These are phyloP conservation scores for Pyrrhura leucotis DNA, from an alignment of 2,797 vertebrate species.

Conservation along the genomic window DNA sequence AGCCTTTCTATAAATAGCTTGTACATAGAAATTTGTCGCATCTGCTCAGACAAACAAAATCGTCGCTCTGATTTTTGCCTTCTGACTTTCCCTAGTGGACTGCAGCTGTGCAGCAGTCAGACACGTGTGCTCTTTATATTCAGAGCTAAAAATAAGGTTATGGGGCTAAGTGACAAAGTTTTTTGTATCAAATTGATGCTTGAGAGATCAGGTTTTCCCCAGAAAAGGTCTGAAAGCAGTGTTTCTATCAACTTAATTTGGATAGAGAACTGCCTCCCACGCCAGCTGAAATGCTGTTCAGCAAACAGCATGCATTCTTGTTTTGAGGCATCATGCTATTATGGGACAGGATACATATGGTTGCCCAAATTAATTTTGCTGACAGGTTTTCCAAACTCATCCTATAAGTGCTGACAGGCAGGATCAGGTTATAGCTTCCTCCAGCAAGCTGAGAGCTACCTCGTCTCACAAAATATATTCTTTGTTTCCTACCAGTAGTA, in stretches of 20 bases:
- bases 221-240: background rate
- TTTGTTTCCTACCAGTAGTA: accelerated
- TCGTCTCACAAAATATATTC: background rate
- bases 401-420: background rate
- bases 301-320: background rate
- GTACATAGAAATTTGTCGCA: constrained; percentile 36
- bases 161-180: background rate
- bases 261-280: background rate
- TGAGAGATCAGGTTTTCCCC: constrained; percentile 9
- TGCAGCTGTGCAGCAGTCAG: constrained; percentile 30
- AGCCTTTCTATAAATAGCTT: constrained; percentile 51
- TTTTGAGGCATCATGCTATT: background rate
- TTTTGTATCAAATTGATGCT: background rate
- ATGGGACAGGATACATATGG: background rate
- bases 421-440: background rate
- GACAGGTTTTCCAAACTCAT: background rate
- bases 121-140: background rate
- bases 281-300: background rate
- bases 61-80: constrained; percentile 19
- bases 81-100: constrained; percentile 7
- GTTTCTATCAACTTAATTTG: background rate
- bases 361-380: background rate
- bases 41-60: constrained; percentile 56
- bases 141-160: constrained; percentile 40
- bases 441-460: background rate